Evolutionary conservation across 2,888 invertebrate genomes (phyloP).

Genomic region (Rapana venosa): DNA sequence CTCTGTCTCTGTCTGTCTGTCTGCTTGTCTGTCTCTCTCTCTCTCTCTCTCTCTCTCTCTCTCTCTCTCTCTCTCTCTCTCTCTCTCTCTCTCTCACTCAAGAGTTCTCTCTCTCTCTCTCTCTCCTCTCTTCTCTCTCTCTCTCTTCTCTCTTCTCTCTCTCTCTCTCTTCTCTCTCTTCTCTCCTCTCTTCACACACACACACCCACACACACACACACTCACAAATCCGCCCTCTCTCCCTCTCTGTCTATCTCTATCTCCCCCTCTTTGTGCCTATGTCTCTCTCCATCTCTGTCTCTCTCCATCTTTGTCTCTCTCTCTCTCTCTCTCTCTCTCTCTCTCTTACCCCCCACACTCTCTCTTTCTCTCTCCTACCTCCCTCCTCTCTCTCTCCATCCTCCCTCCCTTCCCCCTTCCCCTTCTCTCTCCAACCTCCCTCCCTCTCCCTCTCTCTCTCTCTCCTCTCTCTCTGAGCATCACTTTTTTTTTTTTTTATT

Average conservation of each 20-base stretch:
- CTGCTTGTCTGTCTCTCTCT: neutral
- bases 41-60: conserved; percentile 18
- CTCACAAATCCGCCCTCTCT: too few relatives aligned
- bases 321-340: conserved; percentile 18
- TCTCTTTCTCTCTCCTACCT: conserved; percentile 6
- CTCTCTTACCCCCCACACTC: conserved; percentile 11
- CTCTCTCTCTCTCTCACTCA: neutral
- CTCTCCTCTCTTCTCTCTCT: too few relatives aligned
- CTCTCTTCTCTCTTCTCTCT: neutral
- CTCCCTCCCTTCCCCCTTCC: too few relatives aligned
- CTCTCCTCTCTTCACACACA: neutral
- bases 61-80: conserved; percentile 18
- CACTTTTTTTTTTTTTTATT: too few relatives aligned
- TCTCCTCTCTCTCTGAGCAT: too few relatives aligned
- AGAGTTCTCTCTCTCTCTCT: too few relatives aligned
- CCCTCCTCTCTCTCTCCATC: too few relatives aligned
- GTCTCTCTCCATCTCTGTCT: conserved; percentile 9
- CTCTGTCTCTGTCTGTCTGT: neutral
- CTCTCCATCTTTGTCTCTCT: neutral
- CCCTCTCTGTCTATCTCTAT: conserved; percentile 1
- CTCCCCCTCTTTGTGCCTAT: neutral
- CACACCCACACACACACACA: too few relatives aligned
- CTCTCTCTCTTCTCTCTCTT: too few relatives aligned
- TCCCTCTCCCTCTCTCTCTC: too few relatives aligned
- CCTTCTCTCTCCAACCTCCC: too few relatives aligned